Conservation (phyloP, 2,113 vertebrate genomes). For the Rhea pennata region DNA sequence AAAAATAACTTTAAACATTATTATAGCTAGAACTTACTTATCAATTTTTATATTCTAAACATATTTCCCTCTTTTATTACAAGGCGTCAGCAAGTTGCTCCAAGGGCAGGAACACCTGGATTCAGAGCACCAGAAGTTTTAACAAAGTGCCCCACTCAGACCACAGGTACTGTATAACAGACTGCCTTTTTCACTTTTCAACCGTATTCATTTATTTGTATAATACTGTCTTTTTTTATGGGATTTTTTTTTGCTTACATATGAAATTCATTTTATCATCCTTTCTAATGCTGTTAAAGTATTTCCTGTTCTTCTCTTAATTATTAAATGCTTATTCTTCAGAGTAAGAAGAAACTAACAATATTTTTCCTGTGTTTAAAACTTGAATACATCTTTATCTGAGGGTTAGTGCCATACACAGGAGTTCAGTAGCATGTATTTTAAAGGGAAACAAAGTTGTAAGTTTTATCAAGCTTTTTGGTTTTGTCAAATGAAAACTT, state of each 20-base stretch:
- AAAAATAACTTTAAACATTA: neutral
- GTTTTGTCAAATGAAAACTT: neutral
- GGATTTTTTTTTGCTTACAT: neutral
- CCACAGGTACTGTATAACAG: conserved; percentile 82
- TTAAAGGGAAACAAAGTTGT: neutral
- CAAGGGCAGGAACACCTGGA: conserved; percentile 94
- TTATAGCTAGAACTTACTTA: neutral
- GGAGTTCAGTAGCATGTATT: neutral
- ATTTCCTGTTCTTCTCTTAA: conserved; percentile 72
- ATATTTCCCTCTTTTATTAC: neutral
- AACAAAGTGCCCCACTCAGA: conserved; percentile 93
- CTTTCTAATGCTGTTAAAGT: neutral
- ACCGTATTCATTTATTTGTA: neutral
- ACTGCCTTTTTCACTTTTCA: neutral
- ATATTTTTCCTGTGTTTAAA: neutral
- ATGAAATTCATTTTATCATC: conserved; percentile 14
- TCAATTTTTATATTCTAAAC: neutral
- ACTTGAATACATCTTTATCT: neutral
- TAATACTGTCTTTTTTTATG: neutral
- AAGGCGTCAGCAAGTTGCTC: conserved; percentile 92
- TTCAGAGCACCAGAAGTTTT: conserved; percentile 97
- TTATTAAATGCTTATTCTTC: neutral
- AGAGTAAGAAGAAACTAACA: neutral
- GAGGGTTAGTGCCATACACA: neutral
- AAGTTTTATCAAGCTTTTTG: neutral